Base-by-base conservation (phyloP, 2,888 invertebrate species). In the Cheilosia urbana region DNA sequence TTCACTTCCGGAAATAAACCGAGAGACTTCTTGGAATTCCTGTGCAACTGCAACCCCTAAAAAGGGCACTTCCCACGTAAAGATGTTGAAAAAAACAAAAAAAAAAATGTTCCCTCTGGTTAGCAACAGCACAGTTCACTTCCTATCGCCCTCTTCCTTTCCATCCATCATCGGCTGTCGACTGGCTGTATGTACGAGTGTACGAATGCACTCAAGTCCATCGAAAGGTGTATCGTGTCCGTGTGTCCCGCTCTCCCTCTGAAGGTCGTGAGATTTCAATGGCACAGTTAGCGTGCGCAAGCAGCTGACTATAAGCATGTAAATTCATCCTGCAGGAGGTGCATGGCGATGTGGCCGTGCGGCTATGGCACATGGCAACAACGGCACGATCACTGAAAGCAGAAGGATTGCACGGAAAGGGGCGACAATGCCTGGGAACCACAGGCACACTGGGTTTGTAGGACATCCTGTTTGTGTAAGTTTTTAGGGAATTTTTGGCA, bases 181-280 rank as follows among this genome's bases (percentile, higher is more conserved):
- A 27, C 3, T 24, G 42, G 42, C 24, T 24, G 24, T 21, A 2
- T 1, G 2, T 21, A 5, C 24, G 2, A 4, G 21, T 68, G 42
- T 63, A 40, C 57, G 40, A 42, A 58, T 71, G 75, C 69, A 60
- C 60, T 77, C 53, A 53, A 77, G 42, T 63, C 27, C 60, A 68
- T 60, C 58, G 37, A 85, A 84, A 85, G 84, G 80, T 85, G 84
- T 75, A 65, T 75, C 53, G 37, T n/a, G 5, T 42, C 4, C 4
- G 15, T n/a, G n/a, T 19, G 5, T 47, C 1, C 9, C 40, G 71
- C 34, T 40, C 19, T 47, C 42, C 42, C 57, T 9, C 0, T 47
- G 80, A 84, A 84, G 84, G 80, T 76, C 84, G 75, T 80, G 66
- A 37, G 69, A 80, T 80, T 76, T 80, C 75, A 85, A 85, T 85